Evolutionary conservation across 2,797 vertebrate genomes (phyloP), one percentile per base, ranked within the genome.

Genomic region (Somateria mollissima): DNA sequence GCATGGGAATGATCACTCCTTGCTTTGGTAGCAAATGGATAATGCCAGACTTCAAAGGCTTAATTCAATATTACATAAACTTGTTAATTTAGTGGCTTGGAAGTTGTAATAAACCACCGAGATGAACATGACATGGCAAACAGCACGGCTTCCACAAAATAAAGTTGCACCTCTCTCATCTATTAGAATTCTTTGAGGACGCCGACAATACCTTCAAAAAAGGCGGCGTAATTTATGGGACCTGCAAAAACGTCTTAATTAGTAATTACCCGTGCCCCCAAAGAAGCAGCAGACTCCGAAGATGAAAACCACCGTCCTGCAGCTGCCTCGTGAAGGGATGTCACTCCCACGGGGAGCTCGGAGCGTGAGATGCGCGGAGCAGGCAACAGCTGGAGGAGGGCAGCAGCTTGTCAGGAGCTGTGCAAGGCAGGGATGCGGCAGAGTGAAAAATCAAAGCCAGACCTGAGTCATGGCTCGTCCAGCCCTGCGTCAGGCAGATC

Each of bases 221-320:
- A 91, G 74, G 85, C 71, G 49, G 27, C 91, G 75, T 74, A 94
- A 91, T 93, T 93, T 87, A 87, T 90, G 37, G 71, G 83, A 32
- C 90, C 74, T 94, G 93, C 87, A 79, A 77, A 80, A 94, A 84
- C 47, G 75, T 65, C 95, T 96, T 95, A 90, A 96, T 97, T 96
- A 96, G 89, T 82, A 90, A 91, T 94, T 91, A 90, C 25, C 80
- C 64, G 61, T 14, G 65, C 19, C 47, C 80, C 85, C 32, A 56
- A 95, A 91, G 92, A 88, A 94, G 83, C 89, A 96, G 94, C 95
- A 84, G 94, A 87, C 84, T 89, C 43, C 0, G 0, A 34, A 95
- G 92, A 95, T 91, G 87, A 95, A 94, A 96, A 84, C 72, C 76
- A 69, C 58, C 60, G 53, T 88, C 69, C 84, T 67, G 76, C 87